Conservation (phyloP, 2,888 invertebrate species). For the Hypomecis punctinalis region DNA sequence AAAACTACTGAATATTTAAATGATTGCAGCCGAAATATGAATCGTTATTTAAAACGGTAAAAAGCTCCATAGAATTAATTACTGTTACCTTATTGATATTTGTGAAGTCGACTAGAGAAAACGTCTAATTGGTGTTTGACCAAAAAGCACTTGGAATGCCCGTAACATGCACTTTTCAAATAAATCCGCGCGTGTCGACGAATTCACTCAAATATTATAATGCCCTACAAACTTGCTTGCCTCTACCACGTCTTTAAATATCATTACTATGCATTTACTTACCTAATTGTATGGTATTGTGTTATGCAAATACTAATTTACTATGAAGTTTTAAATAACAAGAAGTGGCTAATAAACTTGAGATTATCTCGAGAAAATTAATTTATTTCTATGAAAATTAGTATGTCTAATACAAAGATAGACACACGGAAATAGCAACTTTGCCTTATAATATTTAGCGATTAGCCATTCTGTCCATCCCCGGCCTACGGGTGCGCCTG, state of each 20-base stretch:
- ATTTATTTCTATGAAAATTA: no score
- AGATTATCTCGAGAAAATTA: no score
- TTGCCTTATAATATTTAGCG: no score
- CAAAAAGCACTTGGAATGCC: slow-evolving; percentile 14
- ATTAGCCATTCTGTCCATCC: no score
- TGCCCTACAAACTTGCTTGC: slow-evolving; percentile 14
- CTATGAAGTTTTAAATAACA: slow-evolving; percentile 22
- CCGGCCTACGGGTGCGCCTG: slow-evolving; percentile 19
- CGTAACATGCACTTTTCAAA: slow-evolving; percentile 9
- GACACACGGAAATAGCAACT: no score
- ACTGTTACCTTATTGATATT: slow-evolving; percentile 11
- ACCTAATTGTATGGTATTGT: no score
- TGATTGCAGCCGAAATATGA: neutral
- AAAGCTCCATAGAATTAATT: neutral
- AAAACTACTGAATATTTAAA: no score
- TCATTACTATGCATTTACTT: neutral
- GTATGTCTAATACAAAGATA: no score
- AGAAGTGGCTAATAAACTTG: neutral
- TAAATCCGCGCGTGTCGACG: slow-evolving; percentile 13
- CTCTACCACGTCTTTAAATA: slow-evolving; percentile 1
- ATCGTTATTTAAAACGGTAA: neutral
- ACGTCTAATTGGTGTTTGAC: slow-evolving; percentile 23
- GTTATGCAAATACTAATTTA: neutral
- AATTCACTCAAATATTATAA: slow-evolving; percentile 25
- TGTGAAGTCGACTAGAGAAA: slow-evolving; percentile 9